Evolutionary conservation across 1,140 invertebrate genomes (phyloP), one percentile per base, ranked within the genome.

Genomic region (Streblospio benedicti): DNA sequence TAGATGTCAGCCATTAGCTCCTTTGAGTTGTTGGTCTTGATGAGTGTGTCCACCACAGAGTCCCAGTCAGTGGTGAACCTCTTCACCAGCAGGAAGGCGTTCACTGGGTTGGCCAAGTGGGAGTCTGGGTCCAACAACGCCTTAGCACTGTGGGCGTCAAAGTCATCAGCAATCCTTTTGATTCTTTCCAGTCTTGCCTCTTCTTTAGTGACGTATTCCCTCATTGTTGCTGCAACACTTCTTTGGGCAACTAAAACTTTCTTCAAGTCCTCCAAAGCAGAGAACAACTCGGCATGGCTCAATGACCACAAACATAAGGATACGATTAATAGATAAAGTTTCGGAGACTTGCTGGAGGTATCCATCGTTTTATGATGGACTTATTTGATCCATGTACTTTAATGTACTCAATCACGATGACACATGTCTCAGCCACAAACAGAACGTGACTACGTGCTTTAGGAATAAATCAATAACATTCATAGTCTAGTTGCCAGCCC

Each of bases 31-130:
- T 70, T 73, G 23, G 57, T 64, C 1, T 67, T 59, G 20, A 70
- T 60, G 16, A 57, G 27, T 3, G 58, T 53, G n/a, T 66, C 67
- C 27, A 75, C 61, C 50, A 71, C 59, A 38, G 57, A 60, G 20
- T 75, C 71, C 79, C 80, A 82, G 64, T 98, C 93, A 6, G 87
- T 85, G 4, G 93, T 94, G 61, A 99, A 81, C 65, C 91, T 84
- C 80, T 98, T 99, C 44, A 97, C 92, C 49, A 98, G 79, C 28
- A 96, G 82, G 78, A 93, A 99, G 33, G 94, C 93, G 80, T 97
- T 97, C 56, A 98, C 90, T 1, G 95, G 95, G 81, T 99, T 98
- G 1, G 87, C 86, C 31, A 97, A 79, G 73, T 93, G 94, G 62
- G 84, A 83, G 47, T 88, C 85, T 20, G 89, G 85, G 72, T 95